A percentile compares a stretch with the other conserved stretches of the same genome.
Conservation (phyloP, 2,888 invertebrate genomes). For the Scaptodrosophila latifasciaeformis region DNA sequence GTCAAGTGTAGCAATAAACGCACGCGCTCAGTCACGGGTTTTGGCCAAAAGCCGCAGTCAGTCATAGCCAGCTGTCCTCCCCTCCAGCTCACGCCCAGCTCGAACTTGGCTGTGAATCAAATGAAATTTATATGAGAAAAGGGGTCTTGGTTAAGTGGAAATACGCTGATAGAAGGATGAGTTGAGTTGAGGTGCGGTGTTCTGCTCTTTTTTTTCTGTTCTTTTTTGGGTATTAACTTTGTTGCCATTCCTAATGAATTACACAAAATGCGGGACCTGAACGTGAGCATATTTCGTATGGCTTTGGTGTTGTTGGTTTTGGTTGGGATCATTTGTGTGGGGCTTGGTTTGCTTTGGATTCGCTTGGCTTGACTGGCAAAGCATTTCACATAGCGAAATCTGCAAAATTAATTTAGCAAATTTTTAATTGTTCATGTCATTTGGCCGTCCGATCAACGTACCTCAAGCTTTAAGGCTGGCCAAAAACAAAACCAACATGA, state of each 20-base stretch:
- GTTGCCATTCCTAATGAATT: conserved; percentile 62
- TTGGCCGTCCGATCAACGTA: conserved; percentile 66
- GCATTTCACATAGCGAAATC: conserved; percentile 19
- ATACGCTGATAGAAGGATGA: too few relatives aligned
- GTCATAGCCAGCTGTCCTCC: background rate
- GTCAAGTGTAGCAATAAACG: conserved; percentile 65
- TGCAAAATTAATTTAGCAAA: conserved; percentile 51
- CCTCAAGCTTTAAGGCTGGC: conserved; percentile 8
- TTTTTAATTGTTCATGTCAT: conserved; percentile 56
- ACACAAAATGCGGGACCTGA: conserved; percentile 58
- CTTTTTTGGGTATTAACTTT: conserved; percentile 6
- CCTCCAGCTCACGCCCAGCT: background rate
- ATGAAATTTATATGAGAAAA: too few relatives aligned
- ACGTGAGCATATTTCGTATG: conserved; percentile 3
- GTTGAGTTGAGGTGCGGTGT: too few relatives aligned
- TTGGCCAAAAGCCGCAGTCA: conserved; percentile 33
- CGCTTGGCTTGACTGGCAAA: conserved; percentile 5
- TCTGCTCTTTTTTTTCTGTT: too few relatives aligned
- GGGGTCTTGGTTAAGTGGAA: background rate
- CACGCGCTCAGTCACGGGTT: conserved; percentile 23
- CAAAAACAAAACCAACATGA: background rate
- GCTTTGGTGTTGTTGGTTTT: background rate
- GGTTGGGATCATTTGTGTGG: too few relatives aligned
- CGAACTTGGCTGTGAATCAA: too few relatives aligned
- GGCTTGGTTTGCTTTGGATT: conserved; percentile 1